Percentiles rank a stretch among this genome's conserved stretches.
These are phyloP conservation scores for Nineta flava DNA, from an alignment of 2,888 invertebrate genomes.

Conservation along the genomic window DNA sequence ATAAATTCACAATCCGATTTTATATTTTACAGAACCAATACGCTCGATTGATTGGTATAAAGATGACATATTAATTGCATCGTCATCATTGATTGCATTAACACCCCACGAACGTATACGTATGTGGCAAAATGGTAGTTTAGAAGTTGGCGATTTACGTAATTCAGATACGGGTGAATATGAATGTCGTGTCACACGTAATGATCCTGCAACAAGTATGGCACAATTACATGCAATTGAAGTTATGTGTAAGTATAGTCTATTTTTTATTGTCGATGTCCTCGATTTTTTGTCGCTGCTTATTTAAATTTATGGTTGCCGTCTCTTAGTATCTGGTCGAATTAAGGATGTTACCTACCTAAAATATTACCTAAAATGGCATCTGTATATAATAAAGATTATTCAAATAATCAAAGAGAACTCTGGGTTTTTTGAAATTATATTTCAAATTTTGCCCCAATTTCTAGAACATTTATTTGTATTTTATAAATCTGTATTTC, in stretches of 20 bases:
- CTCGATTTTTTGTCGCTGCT: too few species aligned
- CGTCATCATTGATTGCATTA: conserved; percentile 35
- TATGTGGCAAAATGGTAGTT: conserved; percentile 54
- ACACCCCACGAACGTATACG: conserved; percentile 29
- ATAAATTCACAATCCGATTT: not conserved
- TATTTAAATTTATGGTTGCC: too few species aligned
- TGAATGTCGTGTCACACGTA: conserved; percentile 47
- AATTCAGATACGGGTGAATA: conserved; percentile 48
- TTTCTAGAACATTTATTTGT: too few species aligned
- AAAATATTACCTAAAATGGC: too few species aligned
- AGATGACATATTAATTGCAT: conserved; percentile 44
- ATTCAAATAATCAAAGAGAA: too few species aligned
- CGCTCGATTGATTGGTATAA: conserved; percentile 57
- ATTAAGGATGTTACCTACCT: too few species aligned
- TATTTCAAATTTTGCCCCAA: too few species aligned
- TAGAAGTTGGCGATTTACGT: conserved; percentile 41
- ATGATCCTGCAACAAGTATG: conserved; percentile 50
- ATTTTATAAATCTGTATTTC: too few species aligned
- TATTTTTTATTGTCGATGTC: too few species aligned
- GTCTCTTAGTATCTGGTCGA: too few species aligned
- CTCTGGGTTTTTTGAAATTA: too few species aligned
- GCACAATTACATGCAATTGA: conserved; percentile 60
- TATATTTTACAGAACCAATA: conserved; percentile 33
- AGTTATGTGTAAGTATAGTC: conserved; percentile 56
- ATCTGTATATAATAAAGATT: too few species aligned